These are phyloP conservation scores for Trogon surrucura DNA, from an alignment of 2,113 vertebrate genomes.

Conservation along the genomic window DNA sequence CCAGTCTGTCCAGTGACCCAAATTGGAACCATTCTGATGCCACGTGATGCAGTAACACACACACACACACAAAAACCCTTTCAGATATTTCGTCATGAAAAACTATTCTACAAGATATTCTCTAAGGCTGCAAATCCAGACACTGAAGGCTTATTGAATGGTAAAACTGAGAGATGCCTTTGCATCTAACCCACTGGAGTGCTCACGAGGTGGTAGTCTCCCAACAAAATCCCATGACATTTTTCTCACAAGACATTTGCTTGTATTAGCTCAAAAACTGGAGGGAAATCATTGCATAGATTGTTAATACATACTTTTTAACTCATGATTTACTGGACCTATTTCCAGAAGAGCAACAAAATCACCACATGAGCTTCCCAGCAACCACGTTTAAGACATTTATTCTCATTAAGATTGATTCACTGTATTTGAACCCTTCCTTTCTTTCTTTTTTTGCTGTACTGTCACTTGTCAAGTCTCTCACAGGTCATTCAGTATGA, in stretches of 20 bases:
- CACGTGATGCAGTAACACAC: not conserved
- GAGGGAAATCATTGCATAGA: not conserved
- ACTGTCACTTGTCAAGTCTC: not conserved
- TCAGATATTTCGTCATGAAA: not conserved
- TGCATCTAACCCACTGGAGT: not conserved
- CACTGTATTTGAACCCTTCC: not conserved
- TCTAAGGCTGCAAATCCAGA: not conserved
- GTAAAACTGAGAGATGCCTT: not conserved
- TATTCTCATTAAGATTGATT: not conserved
- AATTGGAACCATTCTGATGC: not conserved
- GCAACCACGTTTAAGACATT: not conserved
- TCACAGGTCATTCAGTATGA: not conserved
- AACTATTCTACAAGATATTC: not conserved
- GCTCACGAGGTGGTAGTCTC: not conserved
- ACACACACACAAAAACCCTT: not conserved
- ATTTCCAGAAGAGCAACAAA: not conserved
- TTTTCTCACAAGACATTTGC: not conserved
- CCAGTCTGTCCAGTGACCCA: not conserved
- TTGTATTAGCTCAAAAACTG: not conserved
- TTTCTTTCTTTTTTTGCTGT: not conserved
- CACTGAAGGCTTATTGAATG: not conserved
- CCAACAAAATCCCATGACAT: not conserved
- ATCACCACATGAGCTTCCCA: rapidly evolving
- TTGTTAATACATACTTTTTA: not conserved
- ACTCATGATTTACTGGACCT: not conserved